Base-by-base conservation (phyloP, 2,888 invertebrate genomes). In the Acanthoscelides obtectus region DNA sequence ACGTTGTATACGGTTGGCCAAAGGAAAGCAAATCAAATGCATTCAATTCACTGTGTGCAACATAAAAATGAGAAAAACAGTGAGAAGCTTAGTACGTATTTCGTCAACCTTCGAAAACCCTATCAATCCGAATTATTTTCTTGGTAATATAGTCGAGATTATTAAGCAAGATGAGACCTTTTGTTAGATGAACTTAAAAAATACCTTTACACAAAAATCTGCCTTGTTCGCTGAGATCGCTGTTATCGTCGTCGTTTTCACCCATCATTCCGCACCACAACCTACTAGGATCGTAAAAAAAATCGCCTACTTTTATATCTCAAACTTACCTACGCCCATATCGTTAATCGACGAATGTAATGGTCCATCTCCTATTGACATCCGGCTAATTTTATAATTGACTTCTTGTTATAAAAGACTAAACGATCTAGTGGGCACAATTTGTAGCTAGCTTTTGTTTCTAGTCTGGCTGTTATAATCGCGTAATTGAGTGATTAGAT, bases 241-340 rank as follows among this genome's bases (percentile, higher is more conserved):
- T 94, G 84, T 94, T 93, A 74, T 92, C 91, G 84, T 94, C 94
- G 84, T 92, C 92, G 84, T 89, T 89, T 86, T 91, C 90, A 85
- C 89, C 89, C 86, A 90, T 86, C 75, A 81, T 83, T 72, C 84
- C 75, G 72, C 71, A 73, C 73, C 75, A 75, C 75, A 75, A 73
- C 73, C 73, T 75, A 77, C 78, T 73, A 69, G 27, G 71, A 45
- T 12, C 8, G 5, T 12, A 4, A 20, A 66, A 66, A 66, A 66
- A 66, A 66, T 66, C 66, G 66, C 45, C 12, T 12, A 45, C 45
- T 45, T 45, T 45, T 45, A 45, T 45, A 45, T 17, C 8, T 45
- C 45, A 12, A 45, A 4, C 45, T 6, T 45, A 45, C 45, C 45
- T 45, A 45, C 45, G 45, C 45, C 45, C 45, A 45, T 45, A 45